A percentile compares a stretch with the other conserved stretches of the same genome.
phyloP scores from a whole-genome alignment of 2,888 invertebrate species.

The Eudasyphora cyanicolor region DNA sequence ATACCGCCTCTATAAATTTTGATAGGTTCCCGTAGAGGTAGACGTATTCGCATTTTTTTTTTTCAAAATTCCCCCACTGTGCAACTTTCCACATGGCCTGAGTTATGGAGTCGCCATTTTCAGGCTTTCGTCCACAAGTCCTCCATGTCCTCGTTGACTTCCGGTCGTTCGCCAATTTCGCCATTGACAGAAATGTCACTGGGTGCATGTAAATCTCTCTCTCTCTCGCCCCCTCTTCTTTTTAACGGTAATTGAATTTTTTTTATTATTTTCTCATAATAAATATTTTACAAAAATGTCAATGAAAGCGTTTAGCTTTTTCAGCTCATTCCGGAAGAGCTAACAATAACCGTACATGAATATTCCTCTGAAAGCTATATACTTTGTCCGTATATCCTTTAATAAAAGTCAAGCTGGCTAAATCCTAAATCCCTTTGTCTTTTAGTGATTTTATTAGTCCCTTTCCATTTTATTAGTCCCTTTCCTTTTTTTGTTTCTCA shows the following conservation, averaged over 20 bases:
- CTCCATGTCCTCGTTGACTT: background rate
- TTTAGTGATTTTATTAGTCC: background rate
- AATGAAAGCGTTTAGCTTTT: background rate
- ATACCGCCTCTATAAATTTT: too few relatives aligned
- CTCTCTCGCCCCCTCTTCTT: too few relatives aligned
- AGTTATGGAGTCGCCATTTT: background rate
- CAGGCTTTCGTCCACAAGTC: too few relatives aligned
- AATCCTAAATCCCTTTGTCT: background rate
- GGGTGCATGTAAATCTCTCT: background rate
- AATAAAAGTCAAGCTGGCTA: background rate
- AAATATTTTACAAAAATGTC: background rate
- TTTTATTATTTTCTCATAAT: constrained; percentile 13
- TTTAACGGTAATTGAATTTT: constrained; percentile 20
- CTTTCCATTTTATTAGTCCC: background rate
- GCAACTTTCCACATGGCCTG: background rate
- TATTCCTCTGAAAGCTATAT: background rate
- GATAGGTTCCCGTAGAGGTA: too few relatives aligned
- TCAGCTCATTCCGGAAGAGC: background rate
- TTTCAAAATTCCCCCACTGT: too few relatives aligned
- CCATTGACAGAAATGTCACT: constrained; percentile 28
- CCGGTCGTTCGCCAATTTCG: background rate
- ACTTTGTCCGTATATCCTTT: background rate
- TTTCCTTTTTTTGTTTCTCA: background rate
- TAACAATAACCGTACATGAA: background rate
- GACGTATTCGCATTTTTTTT: too few relatives aligned